These are phyloP conservation scores for Pristionchus entomophagus DNA, from an alignment of 2,888 invertebrate genomes.

Conservation along the genomic window DNA sequence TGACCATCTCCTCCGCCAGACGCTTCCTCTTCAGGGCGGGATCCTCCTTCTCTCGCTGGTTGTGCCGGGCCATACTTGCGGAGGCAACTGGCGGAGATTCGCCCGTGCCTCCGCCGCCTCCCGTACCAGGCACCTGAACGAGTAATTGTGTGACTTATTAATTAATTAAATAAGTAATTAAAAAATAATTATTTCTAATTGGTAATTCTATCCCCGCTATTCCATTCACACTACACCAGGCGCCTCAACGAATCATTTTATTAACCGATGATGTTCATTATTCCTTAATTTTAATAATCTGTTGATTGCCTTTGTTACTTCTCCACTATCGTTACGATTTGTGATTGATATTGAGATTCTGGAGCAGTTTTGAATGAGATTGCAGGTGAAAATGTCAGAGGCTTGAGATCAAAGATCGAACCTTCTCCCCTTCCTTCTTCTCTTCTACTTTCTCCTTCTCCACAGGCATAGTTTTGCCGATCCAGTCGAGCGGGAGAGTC, in stretches of 20 bases:
- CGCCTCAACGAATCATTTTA: no score
- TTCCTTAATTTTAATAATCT: no score
- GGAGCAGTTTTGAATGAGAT: no score
- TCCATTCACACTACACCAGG: no score
- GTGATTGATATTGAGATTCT: no score
- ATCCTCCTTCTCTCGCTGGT: conserved; percentile 9
- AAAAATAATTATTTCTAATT: not conserved
- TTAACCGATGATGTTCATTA: no score
- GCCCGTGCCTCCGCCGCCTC: not conserved
- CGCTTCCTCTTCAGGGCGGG: not conserved
- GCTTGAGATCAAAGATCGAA: not conserved
- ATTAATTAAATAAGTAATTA: no score
- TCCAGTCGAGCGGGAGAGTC: conserved; percentile 7
- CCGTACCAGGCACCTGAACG: not conserved
- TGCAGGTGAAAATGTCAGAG: not conserved
- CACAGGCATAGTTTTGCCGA: not conserved
- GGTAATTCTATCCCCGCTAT: not conserved
- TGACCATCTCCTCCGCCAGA: not conserved
- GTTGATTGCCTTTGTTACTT: no score
- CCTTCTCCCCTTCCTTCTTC: not conserved
- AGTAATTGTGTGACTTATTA: no score
- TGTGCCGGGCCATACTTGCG: no score
- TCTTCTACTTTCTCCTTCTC: not conserved
- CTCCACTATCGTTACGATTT: no score
- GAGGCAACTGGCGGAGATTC: no score